A percentile compares a stretch with the other conserved stretches of the same genome.
These are phyloP conservation scores for Microcebus tavaratra DNA, from an alignment of 2,113 vertebrate species.

Conservation along the genomic window DNA sequence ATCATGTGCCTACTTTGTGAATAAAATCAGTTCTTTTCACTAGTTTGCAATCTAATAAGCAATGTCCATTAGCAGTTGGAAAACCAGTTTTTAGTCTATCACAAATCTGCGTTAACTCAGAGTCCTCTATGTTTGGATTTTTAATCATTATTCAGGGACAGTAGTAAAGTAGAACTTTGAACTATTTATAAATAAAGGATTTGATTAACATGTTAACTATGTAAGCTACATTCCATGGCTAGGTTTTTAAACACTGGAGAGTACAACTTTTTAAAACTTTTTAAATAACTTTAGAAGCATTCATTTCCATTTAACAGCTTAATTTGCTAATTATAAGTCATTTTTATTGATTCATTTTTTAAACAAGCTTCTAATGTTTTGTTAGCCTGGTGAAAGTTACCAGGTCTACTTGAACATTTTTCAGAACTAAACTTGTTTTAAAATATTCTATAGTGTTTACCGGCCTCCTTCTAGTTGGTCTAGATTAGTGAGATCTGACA, in stretches of 20 bases:
- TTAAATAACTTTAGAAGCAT: constrained; percentile 32
- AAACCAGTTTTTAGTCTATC: constrained; percentile 64
- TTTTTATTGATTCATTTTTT: constrained; percentile 5
- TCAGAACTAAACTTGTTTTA: constrained; percentile 31
- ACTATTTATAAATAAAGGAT: constrained; percentile 48
- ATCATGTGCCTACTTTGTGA: neutral
- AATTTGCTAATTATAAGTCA: constrained; percentile 49
- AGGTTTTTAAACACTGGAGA: constrained; percentile 30
- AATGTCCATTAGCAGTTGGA: constrained; percentile 42
- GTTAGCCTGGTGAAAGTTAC: neutral
- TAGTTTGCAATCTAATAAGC: neutral
- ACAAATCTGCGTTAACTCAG: neutral
- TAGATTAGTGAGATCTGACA: constrained; percentile 6
- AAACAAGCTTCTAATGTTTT: constrained; percentile 26
- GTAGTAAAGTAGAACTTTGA: constrained; percentile 4
- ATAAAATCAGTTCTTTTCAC: constrained; percentile 6
- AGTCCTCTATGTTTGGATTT: neutral
- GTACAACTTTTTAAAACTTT: neutral
- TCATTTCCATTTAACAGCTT: constrained; percentile 36
- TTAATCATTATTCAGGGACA: neutral
- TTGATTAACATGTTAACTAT: constrained; percentile 49
- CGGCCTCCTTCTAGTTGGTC: neutral
- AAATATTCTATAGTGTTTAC: neutral
- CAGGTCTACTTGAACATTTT: constrained; percentile 1
- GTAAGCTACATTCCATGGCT: constrained; percentile 47